A percentile compares a stretch with the other conserved stretches of the same genome.
Conservation (phyloP, 2,888 invertebrate species). For the Hyposoter dolosus region DNA sequence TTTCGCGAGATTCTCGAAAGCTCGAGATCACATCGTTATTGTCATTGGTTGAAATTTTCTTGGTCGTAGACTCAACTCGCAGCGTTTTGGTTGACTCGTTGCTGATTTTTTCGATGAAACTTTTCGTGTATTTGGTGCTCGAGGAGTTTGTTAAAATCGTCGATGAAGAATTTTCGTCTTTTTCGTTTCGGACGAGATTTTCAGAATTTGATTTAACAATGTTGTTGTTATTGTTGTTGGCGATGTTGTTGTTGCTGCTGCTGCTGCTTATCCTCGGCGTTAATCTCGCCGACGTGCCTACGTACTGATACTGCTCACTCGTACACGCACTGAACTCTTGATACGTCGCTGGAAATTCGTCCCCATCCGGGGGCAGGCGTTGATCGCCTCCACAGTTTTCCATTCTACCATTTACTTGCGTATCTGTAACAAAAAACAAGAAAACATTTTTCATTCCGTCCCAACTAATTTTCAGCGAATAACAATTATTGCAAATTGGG, state of each 20-base stretch:
- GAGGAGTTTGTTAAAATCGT: conserved; percentile 59
- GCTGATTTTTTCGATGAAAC: conserved; percentile 63
- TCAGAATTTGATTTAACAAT: conserved; percentile 77
- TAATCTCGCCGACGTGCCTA: conserved; percentile 73
- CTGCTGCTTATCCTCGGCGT: conserved; percentile 37
- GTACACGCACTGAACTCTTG: conserved; percentile 86
- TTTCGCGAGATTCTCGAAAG: conserved; percentile 46
- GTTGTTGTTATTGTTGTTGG: conserved; percentile 59
- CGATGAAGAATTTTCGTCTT: conserved; percentile 64
- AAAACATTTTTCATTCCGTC: conserved; percentile 24
- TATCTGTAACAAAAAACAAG: conserved; percentile 72
- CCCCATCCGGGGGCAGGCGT: conserved; percentile 93
- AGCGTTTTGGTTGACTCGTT: conserved; percentile 72
- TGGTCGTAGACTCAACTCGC: conserved; percentile 67
- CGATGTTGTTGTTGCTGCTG: conserved; percentile 49
- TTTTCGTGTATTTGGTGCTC: conserved; percentile 64
- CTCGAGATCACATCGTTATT: conserved; percentile 58
- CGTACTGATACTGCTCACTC: conserved; percentile 82
- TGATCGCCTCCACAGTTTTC: conserved; percentile 88
- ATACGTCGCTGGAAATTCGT: conserved; percentile 91
- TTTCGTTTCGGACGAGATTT: conserved; percentile 69
- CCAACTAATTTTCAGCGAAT: conserved; percentile 10
- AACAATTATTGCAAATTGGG: conserved; percentile 6
- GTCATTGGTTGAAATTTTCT: conserved; percentile 59
- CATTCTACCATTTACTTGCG: conserved; percentile 84